Evolutionary conservation across 2,113 vertebrate genomes (phyloP), one percentile per base, ranked within the genome.

Genomic region (Xenopus laevis): DNA sequence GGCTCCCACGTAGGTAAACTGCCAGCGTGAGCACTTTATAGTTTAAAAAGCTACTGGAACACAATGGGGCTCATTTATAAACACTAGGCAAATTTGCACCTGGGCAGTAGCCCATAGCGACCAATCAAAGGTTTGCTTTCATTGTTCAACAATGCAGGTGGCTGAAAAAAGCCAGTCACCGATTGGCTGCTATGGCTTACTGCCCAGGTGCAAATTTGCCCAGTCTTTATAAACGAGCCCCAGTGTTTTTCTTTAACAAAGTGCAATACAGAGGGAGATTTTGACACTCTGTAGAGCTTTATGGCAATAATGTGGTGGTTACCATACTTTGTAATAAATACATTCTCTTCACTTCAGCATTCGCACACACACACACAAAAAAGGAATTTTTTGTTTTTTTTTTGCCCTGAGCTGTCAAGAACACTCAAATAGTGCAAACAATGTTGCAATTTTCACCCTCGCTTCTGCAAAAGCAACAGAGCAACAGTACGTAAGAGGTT

Each of bases 351-450:
- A 79, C 79, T 86, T 72, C 81, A 83, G 85, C 58, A 78, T 70
- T 82, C 78, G 30, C 20, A 21, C 58, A 55, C 11, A 52, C 33
- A n/a, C 64, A 60, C 9, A 15, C 27, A 61, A 64, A 23, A 50
- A 79, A 71, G 79, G 76, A 46, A 81, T 64, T 82, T 53, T 82
- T 69, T 82, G 30, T 74, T 64, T 82, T 44, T 82, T 69, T 82
- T 40, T 74, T 79, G 86, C 91, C 95, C 95, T 98, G 96, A 98
- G 96, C 91, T 87, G 90, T 86, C 88, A 84, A 87, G 71, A 89
- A 85, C 78, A 88, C 63, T 81, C 83, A 86, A 83, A 87, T 86
- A 96, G 93, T 94, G 93, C 93, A 95, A 89, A 94, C 81, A 84
- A 84, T 67, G 79, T 66, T 85, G 86, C 82, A 85, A 17, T 46